Base-by-base conservation (phyloP, 2,113 vertebrate species). In the Illadopsis cleaveri region DNA sequence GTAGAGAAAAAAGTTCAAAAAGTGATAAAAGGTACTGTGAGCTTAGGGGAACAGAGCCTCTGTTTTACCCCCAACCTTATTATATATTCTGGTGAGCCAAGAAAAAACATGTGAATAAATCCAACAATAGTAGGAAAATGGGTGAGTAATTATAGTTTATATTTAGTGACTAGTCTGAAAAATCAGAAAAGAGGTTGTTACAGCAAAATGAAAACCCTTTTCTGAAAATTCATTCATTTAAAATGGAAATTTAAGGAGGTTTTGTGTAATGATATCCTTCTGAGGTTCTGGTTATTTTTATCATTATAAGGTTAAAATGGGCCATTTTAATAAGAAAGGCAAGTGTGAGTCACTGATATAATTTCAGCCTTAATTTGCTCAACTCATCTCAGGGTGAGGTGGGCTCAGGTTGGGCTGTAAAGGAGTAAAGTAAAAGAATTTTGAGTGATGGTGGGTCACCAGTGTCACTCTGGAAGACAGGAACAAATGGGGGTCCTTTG, bases 381-480 rank as follows among this genome's bases (percentile, higher is more conserved):
- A 12, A 11, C 50, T 11, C 3, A 4, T 40, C 23, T 17, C 23
- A 6, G 37, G 42, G 45, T 3, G 5, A 27, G 50, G 38, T 48
- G 13, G 51, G 71, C 38, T 31, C 7, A 0, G 38, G 3, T 2
- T 9, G 11, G 38, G 20, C 75, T 47, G 9, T 30, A 44, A 53
- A 78, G 45, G 30, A 40, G 30, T 12, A 3, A 48, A 60, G 16
- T 5, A 81, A 96, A 81, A 78, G 76, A 0, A 77, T 96, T 38
- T 40, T 98, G 70, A 91, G 95, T 2, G 70, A 94, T 3, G 96
- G 97, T 97, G 85, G 95, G 96, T 91, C 16, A 12, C 33, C 19
- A 17, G 42, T 0, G 15, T n/a, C 47, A 45, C 17, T 16, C 38
- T 25, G 42, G 54, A 42, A 27, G 3, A 18, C 2, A 12, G 45